phyloP scores from a whole-genome alignment of 2,113 vertebrate species.

The Percina caprodes region DNA sequence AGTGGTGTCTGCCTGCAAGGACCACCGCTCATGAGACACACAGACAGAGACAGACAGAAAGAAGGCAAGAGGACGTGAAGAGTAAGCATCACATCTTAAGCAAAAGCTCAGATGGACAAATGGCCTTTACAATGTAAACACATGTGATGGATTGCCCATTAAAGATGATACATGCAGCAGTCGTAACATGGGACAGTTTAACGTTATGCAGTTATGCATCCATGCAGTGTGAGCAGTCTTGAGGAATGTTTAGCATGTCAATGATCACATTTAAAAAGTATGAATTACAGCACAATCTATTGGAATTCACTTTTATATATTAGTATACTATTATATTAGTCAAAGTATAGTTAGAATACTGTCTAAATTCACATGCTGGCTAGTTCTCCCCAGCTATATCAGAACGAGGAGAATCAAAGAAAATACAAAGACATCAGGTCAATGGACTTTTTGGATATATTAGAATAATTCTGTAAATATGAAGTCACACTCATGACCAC shows the following conservation, averaged over 20 bases:
- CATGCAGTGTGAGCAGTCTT: background rate
- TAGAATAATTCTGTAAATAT: background rate
- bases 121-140: background rate
- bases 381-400: background rate
- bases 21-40: background rate
- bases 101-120: background rate
- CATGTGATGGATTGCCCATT: background rate
- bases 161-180: background rate
- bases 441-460: background rate
- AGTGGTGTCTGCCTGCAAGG: constrained; percentile 11
- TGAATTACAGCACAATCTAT: background rate
- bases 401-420: background rate
- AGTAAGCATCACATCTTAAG: background rate
- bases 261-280: background rate
- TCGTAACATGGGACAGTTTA: background rate
- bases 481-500: too few relatives aligned
- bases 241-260: background rate
- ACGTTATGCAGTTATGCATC: background rate
- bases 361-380: background rate
- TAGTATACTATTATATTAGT: too few relatives aligned
- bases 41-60: background rate
- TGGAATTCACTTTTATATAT: too few relatives aligned
- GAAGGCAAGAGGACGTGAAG: background rate
- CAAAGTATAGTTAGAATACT: background rate
- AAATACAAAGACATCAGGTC: background rate